phyloP scores from a whole-genome alignment of 2,113 vertebrate species.

The Oostethus manadensis region DNA sequence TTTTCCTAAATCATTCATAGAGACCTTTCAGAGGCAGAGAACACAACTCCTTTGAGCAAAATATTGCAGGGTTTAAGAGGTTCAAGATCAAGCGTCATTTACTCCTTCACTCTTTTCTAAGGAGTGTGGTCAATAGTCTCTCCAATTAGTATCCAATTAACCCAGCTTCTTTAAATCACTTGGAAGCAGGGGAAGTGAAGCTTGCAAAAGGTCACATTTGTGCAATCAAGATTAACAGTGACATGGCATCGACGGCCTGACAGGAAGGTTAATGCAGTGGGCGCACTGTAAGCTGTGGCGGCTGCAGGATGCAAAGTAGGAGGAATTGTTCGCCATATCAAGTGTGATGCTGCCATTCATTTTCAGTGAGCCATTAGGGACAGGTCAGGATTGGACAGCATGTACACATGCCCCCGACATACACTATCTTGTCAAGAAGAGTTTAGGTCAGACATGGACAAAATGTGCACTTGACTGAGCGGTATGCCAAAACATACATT shows the following conservation, averaged over 20 bases:
- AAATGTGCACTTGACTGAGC: no score
- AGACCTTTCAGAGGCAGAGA: no score
- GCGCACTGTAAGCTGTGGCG: constrained; percentile 21
- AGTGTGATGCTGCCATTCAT: not conserved
- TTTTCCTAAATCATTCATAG: no score
- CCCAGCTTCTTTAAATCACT: constrained; percentile 52
- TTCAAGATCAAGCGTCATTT: constrained; percentile 28
- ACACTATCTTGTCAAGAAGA: no score
- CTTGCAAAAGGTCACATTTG: constrained; percentile 61
- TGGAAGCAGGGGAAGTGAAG: constrained; percentile 41
- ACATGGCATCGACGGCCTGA: constrained; percentile 36
- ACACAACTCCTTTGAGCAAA: no score
- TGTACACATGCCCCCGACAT: not conserved
- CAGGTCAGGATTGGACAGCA: not conserved
- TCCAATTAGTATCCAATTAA: constrained; percentile 72
- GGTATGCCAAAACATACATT: no score
- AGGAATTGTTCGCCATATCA: not conserved
- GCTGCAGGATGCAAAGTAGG: constrained; percentile 26
- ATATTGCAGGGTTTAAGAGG: not conserved
- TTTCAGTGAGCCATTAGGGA: not conserved
- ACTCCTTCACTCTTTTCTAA: constrained; percentile 44
- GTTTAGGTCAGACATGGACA: no score
- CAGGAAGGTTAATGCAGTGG: constrained; percentile 43
- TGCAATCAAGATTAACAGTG: constrained; percentile 67
- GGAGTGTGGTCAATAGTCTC: constrained; percentile 59